A percentile compares a stretch with the other conserved stretches of the same genome.
phyloP scores from a whole-genome alignment of 2,113 vertebrate genomes.

The Candoia aspera region DNA sequence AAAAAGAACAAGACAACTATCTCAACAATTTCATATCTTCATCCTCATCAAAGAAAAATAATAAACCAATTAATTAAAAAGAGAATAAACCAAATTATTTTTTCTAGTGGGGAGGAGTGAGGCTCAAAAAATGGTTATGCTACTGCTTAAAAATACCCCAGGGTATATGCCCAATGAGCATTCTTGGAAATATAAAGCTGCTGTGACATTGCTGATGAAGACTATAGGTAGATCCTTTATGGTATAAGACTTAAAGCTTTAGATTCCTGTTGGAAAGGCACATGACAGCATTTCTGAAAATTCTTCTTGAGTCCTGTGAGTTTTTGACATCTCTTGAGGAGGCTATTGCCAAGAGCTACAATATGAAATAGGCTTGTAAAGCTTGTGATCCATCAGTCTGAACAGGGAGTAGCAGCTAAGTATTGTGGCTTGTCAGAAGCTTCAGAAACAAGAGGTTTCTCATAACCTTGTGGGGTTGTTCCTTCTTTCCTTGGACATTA shows the following conservation, averaged over 20 bases:
- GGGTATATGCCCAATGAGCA: neutral
- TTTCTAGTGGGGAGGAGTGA: neutral
- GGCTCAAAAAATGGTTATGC: neutral
- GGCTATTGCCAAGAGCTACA: neutral
- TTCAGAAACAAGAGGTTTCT: neutral
- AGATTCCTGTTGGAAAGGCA: neutral
- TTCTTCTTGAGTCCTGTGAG: neutral
- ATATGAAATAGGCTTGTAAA: neutral
- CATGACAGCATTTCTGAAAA: neutral
- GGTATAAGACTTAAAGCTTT: neutral
- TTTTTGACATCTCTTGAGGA: neutral
- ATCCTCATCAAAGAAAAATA: neutral
- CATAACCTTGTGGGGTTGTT: neutral
- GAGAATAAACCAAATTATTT: neutral
- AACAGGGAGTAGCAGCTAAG: neutral
- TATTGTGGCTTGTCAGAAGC: neutral
- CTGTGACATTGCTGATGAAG: neutral
- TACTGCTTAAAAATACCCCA: neutral
- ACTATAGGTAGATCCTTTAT: neutral
- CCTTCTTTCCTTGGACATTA: neutral
- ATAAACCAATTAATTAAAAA: neutral
- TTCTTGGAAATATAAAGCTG: neutral
- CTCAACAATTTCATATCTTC: no score
- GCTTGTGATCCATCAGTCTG: neutral
- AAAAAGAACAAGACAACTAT: neutral